A percentile compares a stretch with the other conserved stretches of the same genome.
Conservation (phyloP, 2,113 vertebrate genomes). For the Heterochromis multidens region DNA sequence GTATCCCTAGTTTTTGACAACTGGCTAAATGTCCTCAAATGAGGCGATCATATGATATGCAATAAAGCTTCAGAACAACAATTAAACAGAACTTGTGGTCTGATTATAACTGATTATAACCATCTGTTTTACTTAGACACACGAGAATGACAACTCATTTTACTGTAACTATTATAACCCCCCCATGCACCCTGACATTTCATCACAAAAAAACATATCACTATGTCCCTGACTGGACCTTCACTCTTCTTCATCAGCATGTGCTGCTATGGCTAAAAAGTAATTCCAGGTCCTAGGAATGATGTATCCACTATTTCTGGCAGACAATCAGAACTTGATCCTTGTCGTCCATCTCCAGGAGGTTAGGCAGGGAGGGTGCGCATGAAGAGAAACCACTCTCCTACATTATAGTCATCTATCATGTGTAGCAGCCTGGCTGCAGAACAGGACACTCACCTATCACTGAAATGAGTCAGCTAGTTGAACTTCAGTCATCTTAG, state of each 20-base stretch:
- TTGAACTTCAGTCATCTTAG: constrained; percentile 7
- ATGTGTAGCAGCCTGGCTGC: constrained; percentile 7
- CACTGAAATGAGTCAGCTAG: constrained; percentile 41
- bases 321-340: not conserved
- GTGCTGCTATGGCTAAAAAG: not conserved
- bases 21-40: not conserved
- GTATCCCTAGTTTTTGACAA: not conserved
- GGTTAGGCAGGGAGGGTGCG: not conserved
- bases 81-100: not conserved
- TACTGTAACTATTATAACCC: not conserved
- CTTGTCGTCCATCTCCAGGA: constrained; percentile 12
- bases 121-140: not conserved
- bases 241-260: not conserved
- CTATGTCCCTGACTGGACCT: not conserved
- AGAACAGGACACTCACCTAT: constrained; percentile 4
- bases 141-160: not conserved
- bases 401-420: constrained; percentile 60
- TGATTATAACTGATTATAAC: not conserved
- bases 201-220: not conserved
- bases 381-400: constrained; percentile 35
- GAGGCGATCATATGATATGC: not conserved
- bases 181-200: not conserved
- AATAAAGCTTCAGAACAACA: not conserved
- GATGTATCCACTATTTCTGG: not conserved
- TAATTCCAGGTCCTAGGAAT: not conserved